Conservation (phyloP, 2,113 vertebrate species). For the Poeciliopsis retropinna region DNA sequence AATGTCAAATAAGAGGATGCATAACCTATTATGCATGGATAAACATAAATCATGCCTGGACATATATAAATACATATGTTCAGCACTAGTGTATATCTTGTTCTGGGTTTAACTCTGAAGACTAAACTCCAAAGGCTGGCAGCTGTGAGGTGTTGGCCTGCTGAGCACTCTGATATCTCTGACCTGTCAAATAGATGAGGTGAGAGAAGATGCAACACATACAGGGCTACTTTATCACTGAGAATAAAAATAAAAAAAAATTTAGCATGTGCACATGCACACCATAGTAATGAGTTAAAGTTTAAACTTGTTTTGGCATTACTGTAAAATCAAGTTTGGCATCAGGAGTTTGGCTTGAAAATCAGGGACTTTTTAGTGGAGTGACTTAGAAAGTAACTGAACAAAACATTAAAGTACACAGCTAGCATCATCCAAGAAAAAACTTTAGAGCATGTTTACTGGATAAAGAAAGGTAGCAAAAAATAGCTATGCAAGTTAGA, state of each 20-base stretch:
- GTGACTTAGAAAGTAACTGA: not conserved
- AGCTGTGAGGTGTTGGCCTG: conserved; percentile 25
- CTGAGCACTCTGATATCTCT: conserved; percentile 12
- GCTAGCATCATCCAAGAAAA: not conserved
- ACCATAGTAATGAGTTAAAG: not conserved
- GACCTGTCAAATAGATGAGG: conserved; percentile 59
- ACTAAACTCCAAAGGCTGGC: conserved; percentile 41
- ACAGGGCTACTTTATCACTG: conserved; percentile 51
- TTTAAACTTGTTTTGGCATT: not conserved
- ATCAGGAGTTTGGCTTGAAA: not conserved
- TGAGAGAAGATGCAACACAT: conserved; percentile 64
- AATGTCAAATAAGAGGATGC: not conserved
- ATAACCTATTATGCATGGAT: conserved; percentile 4
- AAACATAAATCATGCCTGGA: conserved; percentile 26
- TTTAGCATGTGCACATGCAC: conserved; percentile 21
- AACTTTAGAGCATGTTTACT: not conserved
- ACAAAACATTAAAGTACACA: not conserved
- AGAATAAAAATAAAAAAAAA: conserved; percentile 49
- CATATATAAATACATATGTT: conserved; percentile 42
- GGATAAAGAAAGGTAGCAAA: not conserved
- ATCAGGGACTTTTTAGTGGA: not conserved
- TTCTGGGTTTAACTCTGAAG: conserved; percentile 34
- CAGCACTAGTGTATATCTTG: conserved; percentile 18
- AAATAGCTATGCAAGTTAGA: not conserved
- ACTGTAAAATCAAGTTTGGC: not conserved